Base-by-base conservation (phyloP, 2,888 invertebrate species). In the Hybos culiciformis region DNA sequence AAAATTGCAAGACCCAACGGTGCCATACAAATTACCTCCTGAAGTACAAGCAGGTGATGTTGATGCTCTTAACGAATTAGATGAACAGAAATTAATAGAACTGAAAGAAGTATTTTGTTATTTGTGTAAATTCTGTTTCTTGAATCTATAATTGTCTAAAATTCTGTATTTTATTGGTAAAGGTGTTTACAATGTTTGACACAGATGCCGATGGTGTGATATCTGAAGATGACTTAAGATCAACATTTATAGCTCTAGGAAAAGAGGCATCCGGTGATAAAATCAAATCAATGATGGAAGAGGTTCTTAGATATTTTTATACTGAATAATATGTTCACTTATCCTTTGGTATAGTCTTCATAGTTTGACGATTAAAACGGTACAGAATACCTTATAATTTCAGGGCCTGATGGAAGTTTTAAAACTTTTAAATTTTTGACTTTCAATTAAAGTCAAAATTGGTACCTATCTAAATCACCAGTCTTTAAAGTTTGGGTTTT, bases 161-260 rank as follows among this genome's bases (percentile, higher is more conserved):
- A 36, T 21, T 21, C 14, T 2, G n/a, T 8, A 12, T 8, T 18
- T 12, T 9, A 18, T 20, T 19, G 19, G 19, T 31, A 5, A 56
- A 78, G 78, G 76, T 74, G 2, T 80, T 80, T 55, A 63, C 74
- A 34, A 65, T 80, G 5, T 77, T 79, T 49, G 79, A 80, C 52
- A 61, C 77, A 56, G 72, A 80, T 50, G 72, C 74, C 19, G 78
- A 79, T 53, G 80, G 80, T 0, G 69, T 73, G 52, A 77, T 80
- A 48, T 75, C 77, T 53, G 72, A 71, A 53, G 71, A 70, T 44
- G 80, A 80, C 57, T 66, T 80, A 43, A 70, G 75, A 11, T 74
- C 71, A 21, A 79, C 78, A 1, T 69, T 75, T 34, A 67, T 71
- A 42, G 75, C 77, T 24, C 63, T 79, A 42, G 79, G 78, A 3